Conservation (phyloP, 2,113 vertebrate species). For the Pelvicachromis taeniatus region DNA sequence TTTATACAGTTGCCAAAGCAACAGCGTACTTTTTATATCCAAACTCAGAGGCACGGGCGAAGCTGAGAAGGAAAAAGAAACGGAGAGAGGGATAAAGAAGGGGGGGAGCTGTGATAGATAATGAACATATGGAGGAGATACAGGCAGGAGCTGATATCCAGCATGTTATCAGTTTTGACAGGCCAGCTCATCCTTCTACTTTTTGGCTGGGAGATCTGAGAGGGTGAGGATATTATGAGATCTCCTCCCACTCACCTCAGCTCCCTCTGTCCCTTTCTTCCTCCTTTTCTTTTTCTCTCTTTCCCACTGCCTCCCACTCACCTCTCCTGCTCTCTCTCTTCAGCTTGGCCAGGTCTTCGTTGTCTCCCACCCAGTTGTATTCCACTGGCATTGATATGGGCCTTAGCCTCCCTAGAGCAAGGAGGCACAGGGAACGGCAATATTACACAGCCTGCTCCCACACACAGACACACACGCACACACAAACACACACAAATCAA, state of each 20-base stretch:
- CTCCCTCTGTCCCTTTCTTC: constrained; percentile 45
- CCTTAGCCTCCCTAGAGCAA: constrained; percentile 87
- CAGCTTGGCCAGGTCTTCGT: constrained; percentile 94
- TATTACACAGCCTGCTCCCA: constrained; percentile 28
- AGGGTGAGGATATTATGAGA: constrained; percentile 61
- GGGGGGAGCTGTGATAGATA: constrained; percentile 32
- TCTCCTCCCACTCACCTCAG: constrained; percentile 60
- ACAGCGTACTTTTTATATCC: constrained; percentile 62
- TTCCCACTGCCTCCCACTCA: constrained; percentile 77
- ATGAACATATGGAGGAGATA: constrained; percentile 46
- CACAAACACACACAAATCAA: constrained; percentile 8
- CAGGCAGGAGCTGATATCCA: constrained; percentile 45
- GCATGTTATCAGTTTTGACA: constrained; percentile 64
- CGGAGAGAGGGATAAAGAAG: constrained; percentile 19
- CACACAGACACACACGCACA: background rate
- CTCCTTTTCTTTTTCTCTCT: constrained; percentile 26
- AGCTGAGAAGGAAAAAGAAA: constrained; percentile 8
- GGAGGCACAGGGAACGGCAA: constrained; percentile 33
- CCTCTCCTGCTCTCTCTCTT: constrained; percentile 98
- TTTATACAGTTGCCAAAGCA: constrained; percentile 70
- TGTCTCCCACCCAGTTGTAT: constrained; percentile 98
- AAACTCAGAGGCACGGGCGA: constrained; percentile 21
- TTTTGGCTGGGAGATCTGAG: constrained; percentile 59
- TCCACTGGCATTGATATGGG: constrained; percentile 99
- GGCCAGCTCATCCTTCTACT: constrained; percentile 52